A percentile compares a stretch with the other conserved stretches of the same genome.
phyloP scores from a whole-genome alignment of 1,140 invertebrate genomes.

The honey bee (Apis mellifera) region DNA sequence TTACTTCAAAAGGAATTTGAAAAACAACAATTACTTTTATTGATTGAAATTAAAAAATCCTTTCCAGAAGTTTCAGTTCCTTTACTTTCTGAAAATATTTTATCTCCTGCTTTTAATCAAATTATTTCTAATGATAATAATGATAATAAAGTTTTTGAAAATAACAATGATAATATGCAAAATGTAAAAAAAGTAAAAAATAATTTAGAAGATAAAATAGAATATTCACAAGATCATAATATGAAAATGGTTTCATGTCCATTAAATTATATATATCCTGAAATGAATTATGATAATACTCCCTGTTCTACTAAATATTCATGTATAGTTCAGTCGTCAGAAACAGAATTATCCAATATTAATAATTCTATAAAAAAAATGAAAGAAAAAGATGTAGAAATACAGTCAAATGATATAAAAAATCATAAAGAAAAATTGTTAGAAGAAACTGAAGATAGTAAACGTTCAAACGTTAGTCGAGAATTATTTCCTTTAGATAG shows the following conservation, averaged over 20 bases:
- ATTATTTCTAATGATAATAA: neutral
- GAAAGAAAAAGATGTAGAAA: neutral
- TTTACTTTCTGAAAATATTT: conserved; percentile 55
- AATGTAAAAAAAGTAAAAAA: neutral
- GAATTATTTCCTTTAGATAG: conserved; percentile 73
- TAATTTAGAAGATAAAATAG: neutral
- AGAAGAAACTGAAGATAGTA: conserved; percentile 35
- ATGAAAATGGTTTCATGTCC: conserved; percentile 52
- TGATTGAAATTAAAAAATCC: conserved; percentile 82
- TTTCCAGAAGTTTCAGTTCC: conserved; percentile 70
- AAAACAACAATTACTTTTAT: conserved; percentile 83
- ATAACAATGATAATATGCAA: conserved; percentile 9
- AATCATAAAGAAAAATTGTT: neutral
- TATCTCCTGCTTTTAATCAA: conserved; percentile 1
- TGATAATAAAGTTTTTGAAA: neutral
- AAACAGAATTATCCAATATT: neutral
- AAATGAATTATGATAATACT: conserved; percentile 29
- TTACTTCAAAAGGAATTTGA: conserved; percentile 84
- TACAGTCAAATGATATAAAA: neutral
- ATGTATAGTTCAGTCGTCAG: neutral
- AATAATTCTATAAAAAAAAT: neutral
- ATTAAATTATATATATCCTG: conserved; percentile 67
- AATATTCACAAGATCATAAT: conserved; percentile 18
- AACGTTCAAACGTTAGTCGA: conserved; percentile 68
- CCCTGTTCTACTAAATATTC: conserved; percentile 10